phyloP scores from a whole-genome alignment of 2,888 invertebrate species.

The Perdita meconis region DNA sequence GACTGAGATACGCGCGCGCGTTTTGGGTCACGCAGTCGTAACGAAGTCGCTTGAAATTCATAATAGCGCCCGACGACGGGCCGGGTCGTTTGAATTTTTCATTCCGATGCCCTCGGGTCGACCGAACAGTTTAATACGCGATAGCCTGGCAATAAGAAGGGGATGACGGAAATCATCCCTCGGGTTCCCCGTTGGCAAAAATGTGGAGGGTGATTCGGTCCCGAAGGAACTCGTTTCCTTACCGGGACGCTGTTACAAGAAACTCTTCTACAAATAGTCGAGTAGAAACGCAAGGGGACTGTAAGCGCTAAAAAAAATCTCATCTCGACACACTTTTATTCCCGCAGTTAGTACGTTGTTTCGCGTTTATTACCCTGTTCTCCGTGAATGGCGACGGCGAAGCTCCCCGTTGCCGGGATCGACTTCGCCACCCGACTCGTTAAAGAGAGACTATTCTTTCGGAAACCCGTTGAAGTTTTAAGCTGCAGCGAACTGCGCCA shows the following conservation, averaged over 20 bases:
- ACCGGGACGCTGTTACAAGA: constrained; percentile 10
- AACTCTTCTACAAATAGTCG: constrained; percentile 26
- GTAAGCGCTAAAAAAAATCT: constrained; percentile 38
- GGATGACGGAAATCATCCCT: too few species aligned
- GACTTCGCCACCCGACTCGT: constrained; percentile 7
- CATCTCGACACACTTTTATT: constrained; percentile 37
- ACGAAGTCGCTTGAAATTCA: constrained; percentile 41
- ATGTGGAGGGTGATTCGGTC: background rate
- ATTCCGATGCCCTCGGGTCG: background rate
- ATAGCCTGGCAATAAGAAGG: background rate
- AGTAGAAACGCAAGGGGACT: constrained; percentile 23
- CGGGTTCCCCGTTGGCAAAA: background rate
- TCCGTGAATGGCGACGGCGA: background rate
- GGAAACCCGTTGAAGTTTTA: too few species aligned
- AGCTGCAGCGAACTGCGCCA: too few species aligned
- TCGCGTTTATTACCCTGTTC: constrained; percentile 32
- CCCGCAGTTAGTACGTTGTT: constrained; percentile 42
- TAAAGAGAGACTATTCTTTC: background rate
- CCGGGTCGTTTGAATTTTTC: constrained; percentile 13
- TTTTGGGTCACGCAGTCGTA: background rate
- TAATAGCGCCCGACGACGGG: constrained; percentile 12
- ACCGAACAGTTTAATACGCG: constrained; percentile 7
- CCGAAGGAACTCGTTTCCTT: background rate
- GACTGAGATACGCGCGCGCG: constrained; percentile 9
- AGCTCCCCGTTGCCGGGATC: background rate